These are phyloP conservation scores for Dunckerocampus dactyliophorus DNA, from an alignment of 2,113 vertebrate species.

Conservation along the genomic window DNA sequence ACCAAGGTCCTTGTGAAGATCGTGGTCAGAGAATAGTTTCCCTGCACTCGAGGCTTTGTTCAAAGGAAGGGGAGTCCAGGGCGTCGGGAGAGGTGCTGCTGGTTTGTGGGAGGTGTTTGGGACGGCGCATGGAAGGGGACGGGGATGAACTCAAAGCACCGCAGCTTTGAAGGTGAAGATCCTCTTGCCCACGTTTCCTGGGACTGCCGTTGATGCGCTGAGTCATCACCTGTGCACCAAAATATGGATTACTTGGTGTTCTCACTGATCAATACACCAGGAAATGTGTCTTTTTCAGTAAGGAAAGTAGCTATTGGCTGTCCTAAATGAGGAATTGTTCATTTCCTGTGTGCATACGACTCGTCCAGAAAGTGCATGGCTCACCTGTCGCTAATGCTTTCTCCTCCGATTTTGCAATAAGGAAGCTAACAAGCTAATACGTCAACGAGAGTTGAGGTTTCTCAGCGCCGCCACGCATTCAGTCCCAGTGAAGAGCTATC, in stretches of 20 bases:
- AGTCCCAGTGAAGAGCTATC: too few relatives aligned
- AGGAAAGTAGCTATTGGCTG: too few relatives aligned
- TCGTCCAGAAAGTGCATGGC: too few relatives aligned
- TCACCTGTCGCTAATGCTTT: too few relatives aligned
- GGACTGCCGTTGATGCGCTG: slow-evolving; percentile 67
- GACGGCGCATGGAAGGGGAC: slow-evolving; percentile 66
- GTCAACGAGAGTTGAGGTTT: too few relatives aligned
- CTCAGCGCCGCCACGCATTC: too few relatives aligned
- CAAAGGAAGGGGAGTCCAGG: slow-evolving; percentile 46
- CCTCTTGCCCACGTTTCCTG: slow-evolving; percentile 72
- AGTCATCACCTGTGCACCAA: slow-evolving; percentile 73
- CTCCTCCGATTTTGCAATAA: too few relatives aligned
- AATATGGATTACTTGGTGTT: not conserved
- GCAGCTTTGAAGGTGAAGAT: slow-evolving; percentile 89
- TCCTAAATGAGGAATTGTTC: too few relatives aligned
- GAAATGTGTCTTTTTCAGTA: too few relatives aligned
- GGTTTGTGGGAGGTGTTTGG: slow-evolving; percentile 48
- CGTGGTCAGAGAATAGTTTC: slow-evolving; percentile 79
- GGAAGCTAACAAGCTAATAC: too few relatives aligned
- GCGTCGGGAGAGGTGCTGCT: slow-evolving; percentile 34
- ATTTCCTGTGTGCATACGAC: too few relatives aligned
- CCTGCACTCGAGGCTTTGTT: slow-evolving; percentile 72
- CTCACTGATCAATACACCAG: not conserved
- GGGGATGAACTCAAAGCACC: slow-evolving; percentile 84
- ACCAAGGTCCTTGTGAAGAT: slow-evolving; percentile 36